These are phyloP conservation scores for Nansenia antarctica DNA, from an alignment of 2,113 vertebrate genomes.

Conservation along the genomic window DNA sequence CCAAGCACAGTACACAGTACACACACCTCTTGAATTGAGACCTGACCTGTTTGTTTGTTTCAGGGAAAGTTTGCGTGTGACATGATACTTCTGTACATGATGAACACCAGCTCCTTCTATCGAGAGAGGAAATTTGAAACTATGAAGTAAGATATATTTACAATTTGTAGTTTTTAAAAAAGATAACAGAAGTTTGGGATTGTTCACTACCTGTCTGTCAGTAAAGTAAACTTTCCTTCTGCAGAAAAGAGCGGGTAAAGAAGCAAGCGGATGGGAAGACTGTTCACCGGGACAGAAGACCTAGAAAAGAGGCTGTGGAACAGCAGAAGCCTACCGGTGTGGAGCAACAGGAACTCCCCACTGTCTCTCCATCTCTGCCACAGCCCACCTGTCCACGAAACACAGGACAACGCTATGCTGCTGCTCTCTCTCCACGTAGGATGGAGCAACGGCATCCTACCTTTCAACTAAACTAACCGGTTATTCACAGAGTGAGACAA, in stretches of 20 bases:
- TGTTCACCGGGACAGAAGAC: slow-evolving; percentile 37
- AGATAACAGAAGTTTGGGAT: not conserved
- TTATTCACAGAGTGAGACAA: slow-evolving; percentile 5
- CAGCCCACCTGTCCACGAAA: slow-evolving; percentile 69
- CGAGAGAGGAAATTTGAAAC: slow-evolving; percentile 92
- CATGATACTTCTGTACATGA: slow-evolving; percentile 91
- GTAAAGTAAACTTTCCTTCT: not conserved
- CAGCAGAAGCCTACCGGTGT: slow-evolving; percentile 32
- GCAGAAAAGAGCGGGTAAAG: slow-evolving; percentile 49
- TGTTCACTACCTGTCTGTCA: not conserved
- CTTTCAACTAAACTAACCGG: slow-evolving; percentile 39
- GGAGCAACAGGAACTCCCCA: slow-evolving; percentile 13
- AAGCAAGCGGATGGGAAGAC: not conserved
- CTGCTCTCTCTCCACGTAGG: slow-evolving; percentile 23
- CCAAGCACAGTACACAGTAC: not conserved
- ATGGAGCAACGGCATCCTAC: slow-evolving; percentile 55
- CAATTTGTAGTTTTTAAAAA: not conserved
- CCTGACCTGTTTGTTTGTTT: slow-evolving; percentile 2
- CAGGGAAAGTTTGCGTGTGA: slow-evolving; percentile 94
- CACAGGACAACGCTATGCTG: slow-evolving; percentile 63
- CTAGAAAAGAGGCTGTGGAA: slow-evolving; percentile 48
- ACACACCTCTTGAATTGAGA: not conserved
- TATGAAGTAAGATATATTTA: slow-evolving; percentile 79
- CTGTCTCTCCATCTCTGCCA: not conserved
- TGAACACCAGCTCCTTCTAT: slow-evolving; percentile 92